Evolutionary conservation across 2,797 vertebrate genomes (phyloP).

Genomic region (Chelon labrosus): DNA sequence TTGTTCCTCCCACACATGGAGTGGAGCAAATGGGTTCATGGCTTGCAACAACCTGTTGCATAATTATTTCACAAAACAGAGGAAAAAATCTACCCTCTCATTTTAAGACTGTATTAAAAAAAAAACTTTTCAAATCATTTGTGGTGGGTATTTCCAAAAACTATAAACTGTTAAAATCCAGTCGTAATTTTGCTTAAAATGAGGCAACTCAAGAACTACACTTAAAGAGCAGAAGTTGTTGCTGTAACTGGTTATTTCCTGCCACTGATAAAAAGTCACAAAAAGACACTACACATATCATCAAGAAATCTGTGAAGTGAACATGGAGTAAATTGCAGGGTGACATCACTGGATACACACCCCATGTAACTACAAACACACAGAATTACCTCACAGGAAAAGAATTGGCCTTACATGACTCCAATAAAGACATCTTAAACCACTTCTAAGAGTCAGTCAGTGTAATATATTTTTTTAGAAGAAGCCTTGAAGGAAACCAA

Average conservation of each 20-base stretch:
- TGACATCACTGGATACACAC: slow-evolving; percentile 64
- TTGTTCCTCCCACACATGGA: slow-evolving; percentile 35
- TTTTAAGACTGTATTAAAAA: slow-evolving; percentile 2
- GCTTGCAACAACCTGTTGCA: slow-evolving; percentile 45
- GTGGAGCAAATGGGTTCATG: slow-evolving; percentile 26
- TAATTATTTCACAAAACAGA: slow-evolving; percentile 22
- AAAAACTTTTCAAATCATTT: slow-evolving; percentile 11
- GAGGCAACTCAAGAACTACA: slow-evolving; percentile 4
- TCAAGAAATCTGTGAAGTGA: slow-evolving; percentile 32
- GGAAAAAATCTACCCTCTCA: slow-evolving; percentile 9
- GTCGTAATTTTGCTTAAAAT: neutral
- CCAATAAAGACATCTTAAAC: slow-evolving; percentile 62
- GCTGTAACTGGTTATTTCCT: slow-evolving; percentile 30
- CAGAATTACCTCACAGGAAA: slow-evolving; percentile 62
- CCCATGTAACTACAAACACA: slow-evolving; percentile 57
- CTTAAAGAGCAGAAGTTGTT: slow-evolving; percentile 20
- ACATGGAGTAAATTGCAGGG: slow-evolving; percentile 32
- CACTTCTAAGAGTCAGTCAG: slow-evolving; percentile 63
- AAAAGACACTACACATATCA: slow-evolving; percentile 37
- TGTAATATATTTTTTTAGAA: slow-evolving; percentile 48
- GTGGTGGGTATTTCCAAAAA: slow-evolving; percentile 3
- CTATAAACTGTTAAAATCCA: slow-evolving; percentile 9
- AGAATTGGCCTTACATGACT: slow-evolving; percentile 49
- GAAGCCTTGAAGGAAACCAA: slow-evolving; percentile 37
- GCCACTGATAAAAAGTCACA: slow-evolving; percentile 30